phyloP scores from a whole-genome alignment of 2,797 vertebrate genomes.

The Cynodonichthys magdalenae region DNA sequence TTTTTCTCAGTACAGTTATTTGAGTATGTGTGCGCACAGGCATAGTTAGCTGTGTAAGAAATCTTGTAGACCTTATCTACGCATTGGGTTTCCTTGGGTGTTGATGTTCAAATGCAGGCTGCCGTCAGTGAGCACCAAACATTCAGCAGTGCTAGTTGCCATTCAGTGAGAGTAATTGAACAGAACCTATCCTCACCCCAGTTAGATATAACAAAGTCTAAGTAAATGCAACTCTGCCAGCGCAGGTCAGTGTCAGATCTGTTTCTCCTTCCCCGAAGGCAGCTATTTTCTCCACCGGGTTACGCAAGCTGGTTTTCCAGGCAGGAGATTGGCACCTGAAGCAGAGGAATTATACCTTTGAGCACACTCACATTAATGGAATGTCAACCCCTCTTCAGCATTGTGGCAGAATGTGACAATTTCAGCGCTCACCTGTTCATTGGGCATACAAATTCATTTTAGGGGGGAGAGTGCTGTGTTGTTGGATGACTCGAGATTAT shows the following conservation, averaged over 20 bases:
- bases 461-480: conserved; percentile 51
- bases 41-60: conserved; percentile 29
- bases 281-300: conserved; percentile 55
- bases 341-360: conserved; percentile 69
- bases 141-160: conserved; percentile 41
- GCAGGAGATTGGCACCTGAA: conserved; percentile 71
- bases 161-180: conserved; percentile 55
- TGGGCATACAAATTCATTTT: conserved; percentile 69
- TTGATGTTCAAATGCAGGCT: conserved; percentile 18
- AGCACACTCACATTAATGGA: conserved; percentile 66
- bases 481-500: conserved; percentile 69
- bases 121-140: conserved; percentile 31
- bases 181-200: conserved; percentile 42
- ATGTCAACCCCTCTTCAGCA: conserved; percentile 65
- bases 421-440: conserved; percentile 65
- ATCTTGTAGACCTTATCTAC: conserved; percentile 15
- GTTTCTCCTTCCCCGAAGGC: conserved; percentile 49
- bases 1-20: conserved; percentile 48
- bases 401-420: conserved; percentile 57
- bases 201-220: conserved; percentile 63
- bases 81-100: conserved; percentile 1
- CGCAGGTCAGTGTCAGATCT: conserved; percentile 62
- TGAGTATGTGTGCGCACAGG: conserved; percentile 6
- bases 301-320: conserved; percentile 51
- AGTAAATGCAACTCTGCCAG: conserved; percentile 55